Base-by-base conservation (phyloP, 37 sponge, comb jelly and placozoan genomes). In the Cladorhizidae sp. region DNA sequence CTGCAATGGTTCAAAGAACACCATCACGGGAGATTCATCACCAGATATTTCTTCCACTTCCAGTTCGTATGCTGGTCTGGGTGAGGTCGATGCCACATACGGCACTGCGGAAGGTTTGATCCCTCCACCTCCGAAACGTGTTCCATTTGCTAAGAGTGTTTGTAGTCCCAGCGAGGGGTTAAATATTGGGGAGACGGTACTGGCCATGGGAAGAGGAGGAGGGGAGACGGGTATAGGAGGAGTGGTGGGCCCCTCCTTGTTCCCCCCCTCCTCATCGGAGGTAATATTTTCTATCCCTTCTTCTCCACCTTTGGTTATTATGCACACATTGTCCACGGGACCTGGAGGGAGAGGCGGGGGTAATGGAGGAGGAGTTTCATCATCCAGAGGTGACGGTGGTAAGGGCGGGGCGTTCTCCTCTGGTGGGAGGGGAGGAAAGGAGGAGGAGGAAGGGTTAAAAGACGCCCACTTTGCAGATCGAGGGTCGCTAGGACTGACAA, bases 21-120 rank as follows among this genome's bases (percentile, higher is more conserved):
- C 81, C 81, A 92, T 76, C 51, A 81, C 82, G 5, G 93, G 89
- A 51, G 89, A 87, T 33, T 92, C 93, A 38, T 92, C 93, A 0
- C 93, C 93, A 20, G 93, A 92, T 32, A 92, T 88, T 28, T 92
- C 93, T 37, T 92, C 93, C 33, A 92, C 72, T 62, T 88, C 85
- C 33, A 75, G 57, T 8, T 73, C 75, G 35, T 80, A 86, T 57
- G 55, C 37, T 2, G 57, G n/a, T 17, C 56, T 74, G 12, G 57
- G 57, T 26, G 56, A 33, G 2, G 45, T 2, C 1, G 36, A 37
- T 23, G 74, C 18, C 8, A 43, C 26, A 20, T n/a, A 43, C 3
- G 59, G 20, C 2, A 21, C 14, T 1, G 2, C 2, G 20, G 67
- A 15, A 12, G 18, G 26, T 7, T 14, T 31, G 2, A 28, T 36